Conservation (phyloP, 2,888 invertebrate genomes). For the Heteromyza rotundicornis region DNA sequence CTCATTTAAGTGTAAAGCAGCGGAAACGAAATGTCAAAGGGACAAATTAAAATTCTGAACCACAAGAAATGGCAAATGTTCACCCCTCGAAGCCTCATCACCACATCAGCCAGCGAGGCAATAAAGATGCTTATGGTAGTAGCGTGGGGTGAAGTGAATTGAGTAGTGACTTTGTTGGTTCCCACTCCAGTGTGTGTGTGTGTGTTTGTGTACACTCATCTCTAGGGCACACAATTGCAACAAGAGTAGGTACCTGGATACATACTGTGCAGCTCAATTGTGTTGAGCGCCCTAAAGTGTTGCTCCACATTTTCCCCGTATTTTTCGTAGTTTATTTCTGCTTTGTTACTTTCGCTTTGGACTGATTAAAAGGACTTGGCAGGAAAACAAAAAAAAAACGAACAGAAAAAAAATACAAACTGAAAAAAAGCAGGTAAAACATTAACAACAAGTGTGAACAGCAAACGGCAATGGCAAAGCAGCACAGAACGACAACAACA, state of each 20-base stretch:
- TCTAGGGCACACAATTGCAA: neutral
- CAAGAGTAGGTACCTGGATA: too few species aligned
- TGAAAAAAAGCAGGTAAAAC: neutral
- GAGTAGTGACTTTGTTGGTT: neutral
- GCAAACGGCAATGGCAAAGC: neutral
- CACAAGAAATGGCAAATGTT: neutral
- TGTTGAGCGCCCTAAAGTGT: conserved; percentile 2
- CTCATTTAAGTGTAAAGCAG: neutral
- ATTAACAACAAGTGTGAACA: neutral
- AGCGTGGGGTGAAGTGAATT: neutral
- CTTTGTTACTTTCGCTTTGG: neutral
- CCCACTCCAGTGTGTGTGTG: neutral
- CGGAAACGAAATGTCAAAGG: neutral
- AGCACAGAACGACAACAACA: neutral
- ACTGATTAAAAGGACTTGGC: conserved; percentile 1
- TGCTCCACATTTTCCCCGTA: neutral
- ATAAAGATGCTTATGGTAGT: neutral
- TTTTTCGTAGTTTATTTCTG: neutral
- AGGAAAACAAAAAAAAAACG: conserved; percentile 1
- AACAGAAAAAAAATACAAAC: neutral
- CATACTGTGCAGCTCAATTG: too few species aligned
- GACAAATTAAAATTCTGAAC: conserved; percentile 1
- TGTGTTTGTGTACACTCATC: too few species aligned
- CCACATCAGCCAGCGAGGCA: neutral
- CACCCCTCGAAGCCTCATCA: neutral